A percentile compares a stretch with the other conserved stretches of the same genome.
Evolutionary conservation across 2,888 invertebrate species (phyloP).

Genomic region (Drosophila mulleri): DNA sequence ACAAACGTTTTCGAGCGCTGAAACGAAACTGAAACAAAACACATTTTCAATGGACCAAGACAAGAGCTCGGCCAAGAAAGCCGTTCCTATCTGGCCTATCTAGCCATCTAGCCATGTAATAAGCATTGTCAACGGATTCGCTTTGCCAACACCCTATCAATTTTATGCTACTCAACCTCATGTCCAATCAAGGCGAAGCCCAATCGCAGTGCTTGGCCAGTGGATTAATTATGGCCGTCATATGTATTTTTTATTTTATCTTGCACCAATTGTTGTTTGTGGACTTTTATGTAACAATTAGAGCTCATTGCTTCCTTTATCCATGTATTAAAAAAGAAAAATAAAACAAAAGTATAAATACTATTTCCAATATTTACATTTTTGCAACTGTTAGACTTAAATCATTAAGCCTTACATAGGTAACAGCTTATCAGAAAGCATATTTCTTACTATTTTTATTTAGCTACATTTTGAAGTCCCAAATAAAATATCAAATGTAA

Average conservation of each 20-base stretch:
- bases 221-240: constrained; percentile 11
- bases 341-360: no score
- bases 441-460: no score
- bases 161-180: constrained; percentile 38
- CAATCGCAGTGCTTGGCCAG: constrained; percentile 1
- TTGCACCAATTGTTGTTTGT: background rate
- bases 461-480: no score
- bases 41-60: constrained; percentile 8
- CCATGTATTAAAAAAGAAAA: no score
- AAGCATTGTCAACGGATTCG: constrained; percentile 55
- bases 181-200: constrained; percentile 20
- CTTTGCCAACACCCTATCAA: constrained; percentile 23
- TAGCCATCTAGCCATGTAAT: constrained; percentile 25
- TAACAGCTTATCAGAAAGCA: no score
- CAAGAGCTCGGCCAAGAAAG: constrained; percentile 3
- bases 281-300: no score
- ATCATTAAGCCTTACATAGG: no score
- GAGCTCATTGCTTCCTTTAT: no score
- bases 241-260: background rate
- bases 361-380: no score
- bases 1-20: constrained; percentile 38
- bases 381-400: no score
- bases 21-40: constrained; percentile 27
- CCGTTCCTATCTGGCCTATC: constrained; percentile 18
- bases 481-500: no score